Evolutionary conservation across 1,140 invertebrate genomes (phyloP), one percentile per base, ranked within the genome.

Genomic region (Stegodyphus dumicola): DNA sequence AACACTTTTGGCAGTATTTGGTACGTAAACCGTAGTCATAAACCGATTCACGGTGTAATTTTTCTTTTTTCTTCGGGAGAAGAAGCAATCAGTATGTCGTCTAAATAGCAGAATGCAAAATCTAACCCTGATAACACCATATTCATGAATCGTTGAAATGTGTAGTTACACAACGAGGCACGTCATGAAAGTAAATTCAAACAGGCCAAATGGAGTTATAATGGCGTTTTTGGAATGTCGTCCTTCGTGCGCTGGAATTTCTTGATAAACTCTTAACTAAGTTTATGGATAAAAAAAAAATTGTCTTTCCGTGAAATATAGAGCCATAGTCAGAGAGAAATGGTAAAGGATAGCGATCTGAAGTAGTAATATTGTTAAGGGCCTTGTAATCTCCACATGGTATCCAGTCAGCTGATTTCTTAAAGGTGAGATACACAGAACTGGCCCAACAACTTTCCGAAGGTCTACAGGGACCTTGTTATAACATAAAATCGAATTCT

Each of bases 11-110:
- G 69, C 79, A n/a, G 67, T 71, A 18, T 90, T 90, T 0, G 90
- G 90, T 79, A 71, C 88, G 89, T 10, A 91, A 64, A 48, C 87
- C 87, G 75, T 88, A 87, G 10, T 89, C 73, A 13, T 86, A 33
- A 33, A 33, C 33, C 33, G 33, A 33, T 33, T 33, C 33, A 33
- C 33, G 3, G 33, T 33, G 33, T 33, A 3, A 33, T 3, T 33
- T 33, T 33, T 88, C 92, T 92, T 49, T 89, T 87, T 10, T 89
- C 87, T 77, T 87, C 88, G 48, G 85, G 83, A 6, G 88, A 69
- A 6, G 89, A 90, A 65, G 88, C 91, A 7, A 94, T 88, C 3
- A 93, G 88, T 56, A 93, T 87, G 51, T 73, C 70, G 13, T 73
- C 51, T 73, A 73, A 73, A 51, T 73, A 73, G 48, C 70, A 73